Base-by-base conservation (phyloP, 2,797 vertebrate species). In the Melanotaenia parkinsoni region DNA sequence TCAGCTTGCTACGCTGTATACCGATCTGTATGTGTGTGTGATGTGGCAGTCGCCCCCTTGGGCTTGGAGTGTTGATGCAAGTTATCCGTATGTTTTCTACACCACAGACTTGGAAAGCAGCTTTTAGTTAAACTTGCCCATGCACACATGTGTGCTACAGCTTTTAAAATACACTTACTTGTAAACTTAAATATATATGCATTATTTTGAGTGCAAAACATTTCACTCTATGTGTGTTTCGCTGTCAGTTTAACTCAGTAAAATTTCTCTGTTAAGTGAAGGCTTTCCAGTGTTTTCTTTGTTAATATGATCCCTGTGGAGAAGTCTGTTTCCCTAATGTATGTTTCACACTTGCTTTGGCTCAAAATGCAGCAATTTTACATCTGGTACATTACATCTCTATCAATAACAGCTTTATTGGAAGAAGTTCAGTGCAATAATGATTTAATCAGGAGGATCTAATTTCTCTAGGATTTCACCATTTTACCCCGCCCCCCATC, bases 1-100 rank as follows among this genome's bases (percentile, higher is more conserved):
- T 72, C 82, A 86, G 75, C 73, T 79, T 22, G 3, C 72, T 80
- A 33, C 73, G 67, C 74, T 83, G 63, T 81, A 78, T 60, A 80
- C 53, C 56, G 43, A 82, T 72, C 16, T 67, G 6, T 69, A 26
- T 75, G 53, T 64, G 60, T 67, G 51, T 38, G 63, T 62, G 72
- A 71, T 82, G 58, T 70, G 72, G 63, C 75, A 63, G 57, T 84
- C 62, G 73, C 70, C 64, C 67, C 66, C 60, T 66, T 67, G 77
- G 58, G 69, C 66, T 74, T 54, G 8, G 12, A 63, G 30, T 70
- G 67, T 65, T 83, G 81, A 88, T 80, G 74, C 71, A 32, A 14
- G 64, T 57, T 74, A 71, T 81, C 71, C 80, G 56, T 83, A 69
- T 69, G 6, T 53, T 60, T 56, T 67, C 22, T 54, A 61, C 73